Conservation (phyloP, 2,797 vertebrate species). For the Micrastur ruficollis region DNA sequence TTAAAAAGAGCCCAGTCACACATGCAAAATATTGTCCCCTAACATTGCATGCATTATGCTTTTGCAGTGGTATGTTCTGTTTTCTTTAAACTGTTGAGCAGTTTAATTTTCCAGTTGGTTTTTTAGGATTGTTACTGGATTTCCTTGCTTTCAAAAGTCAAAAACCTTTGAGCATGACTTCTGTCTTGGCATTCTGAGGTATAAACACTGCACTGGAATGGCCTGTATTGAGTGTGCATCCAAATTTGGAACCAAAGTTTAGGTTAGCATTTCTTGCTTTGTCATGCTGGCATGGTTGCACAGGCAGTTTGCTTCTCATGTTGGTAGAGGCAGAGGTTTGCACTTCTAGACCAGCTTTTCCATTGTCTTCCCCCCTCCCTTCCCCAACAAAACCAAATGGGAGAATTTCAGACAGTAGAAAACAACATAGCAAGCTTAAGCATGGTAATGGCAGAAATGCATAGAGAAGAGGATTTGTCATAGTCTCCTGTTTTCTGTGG, state of each 20-base stretch:
- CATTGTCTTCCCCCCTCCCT: fast-evolving
- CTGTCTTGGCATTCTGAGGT: background rate
- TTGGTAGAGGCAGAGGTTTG: background rate
- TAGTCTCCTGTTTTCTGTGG: background rate
- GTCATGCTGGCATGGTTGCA: background rate
- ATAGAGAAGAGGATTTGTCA: background rate
- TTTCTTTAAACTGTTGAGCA: background rate
- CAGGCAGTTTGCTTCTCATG: background rate
- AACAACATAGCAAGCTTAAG: background rate
- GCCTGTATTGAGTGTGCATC: background rate
- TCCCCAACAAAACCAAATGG: background rate
- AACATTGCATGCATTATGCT: background rate
- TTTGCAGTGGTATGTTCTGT: background rate
- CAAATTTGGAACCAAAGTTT: constrained; percentile 43
- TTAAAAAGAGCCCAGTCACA: background rate
- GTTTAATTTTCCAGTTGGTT: background rate
- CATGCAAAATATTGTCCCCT: background rate
- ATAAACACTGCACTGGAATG: background rate
- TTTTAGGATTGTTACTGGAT: background rate
- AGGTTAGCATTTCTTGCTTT: constrained; percentile 20
- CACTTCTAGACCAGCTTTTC: background rate
- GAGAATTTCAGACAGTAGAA: background rate
- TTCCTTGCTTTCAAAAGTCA: background rate
- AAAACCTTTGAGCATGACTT: background rate
- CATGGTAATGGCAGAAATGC: background rate